Evolutionary conservation across 2,888 invertebrate species (phyloP), one percentile per base, ranked within the genome.

Genomic region (Pantelozetes paolii): DNA sequence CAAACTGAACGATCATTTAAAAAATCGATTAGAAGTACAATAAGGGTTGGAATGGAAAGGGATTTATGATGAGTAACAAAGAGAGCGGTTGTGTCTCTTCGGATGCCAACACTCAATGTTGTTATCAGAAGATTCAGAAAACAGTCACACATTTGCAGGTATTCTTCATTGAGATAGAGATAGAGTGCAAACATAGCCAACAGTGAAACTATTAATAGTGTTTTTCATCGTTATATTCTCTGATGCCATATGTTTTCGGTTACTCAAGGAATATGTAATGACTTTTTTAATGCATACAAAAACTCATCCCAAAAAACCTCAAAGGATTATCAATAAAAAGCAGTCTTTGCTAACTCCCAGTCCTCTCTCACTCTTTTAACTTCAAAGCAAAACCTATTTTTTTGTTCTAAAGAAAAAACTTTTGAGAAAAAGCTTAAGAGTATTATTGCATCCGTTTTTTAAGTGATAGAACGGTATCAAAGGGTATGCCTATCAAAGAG

Each of bases 321-420:
- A 54, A 54, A 26, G 71, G 71, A 71, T 71, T 71, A 71, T 71
- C 50, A 71, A 71, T 71, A 30, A 48, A 71, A 54, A 71, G 18
- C 71, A 54, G 71, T 62, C n/a, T n/a, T n/a, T 62, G 62, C 30
- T 32, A 32, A 32, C 26, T 54, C 54, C 23, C 54, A 9, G 23
- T 54, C 54, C n/a, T n/a, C n/a, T n/a, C 50, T 13, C 8, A 50
- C 50, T n/a, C 20, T n/a, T 8, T n/a, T 13, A 54, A 15, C 23
- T 26, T 32, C 30, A 62, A 62, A 62, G 62, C 9, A 32, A 62
- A 62, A n/a, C n/a, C 13, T 15, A 5, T 18, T 62, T 62, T 62
- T 62, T 62, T 36, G 48, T 54, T 36, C 20, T 23, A 48, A 30
- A 26, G 11, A 6, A 28, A 70, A 70, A 70, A 70, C 40, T 23